These are phyloP conservation scores for Hirtodrosophila histrioides DNA, from an alignment of 2,888 invertebrate genomes.

Conservation along the genomic window DNA sequence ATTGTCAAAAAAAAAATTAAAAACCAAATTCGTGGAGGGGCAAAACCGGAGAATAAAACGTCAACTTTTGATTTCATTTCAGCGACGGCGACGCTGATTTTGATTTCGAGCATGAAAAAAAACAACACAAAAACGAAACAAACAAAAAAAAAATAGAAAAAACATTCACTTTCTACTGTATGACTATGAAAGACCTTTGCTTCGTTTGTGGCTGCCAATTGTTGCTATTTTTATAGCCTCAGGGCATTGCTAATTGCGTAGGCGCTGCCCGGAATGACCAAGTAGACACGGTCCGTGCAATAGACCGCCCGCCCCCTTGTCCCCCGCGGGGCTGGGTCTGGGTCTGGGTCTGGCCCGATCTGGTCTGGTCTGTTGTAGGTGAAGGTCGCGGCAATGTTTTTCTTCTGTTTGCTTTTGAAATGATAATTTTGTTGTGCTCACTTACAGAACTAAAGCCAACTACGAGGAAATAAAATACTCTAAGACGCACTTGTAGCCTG, in stretches of 20 bases:
- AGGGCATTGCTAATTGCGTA: conserved; percentile 72
- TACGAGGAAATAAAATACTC: neutral
- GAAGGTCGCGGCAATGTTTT: conserved; percentile 59
- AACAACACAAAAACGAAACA: neutral
- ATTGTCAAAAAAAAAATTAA: conserved; percentile 18
- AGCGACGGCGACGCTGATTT: conserved; percentile 42
- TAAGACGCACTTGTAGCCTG: neutral
- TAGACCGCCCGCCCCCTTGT: neutral
- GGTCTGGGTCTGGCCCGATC: conserved; percentile 29
- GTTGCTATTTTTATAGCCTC: conserved; percentile 56
- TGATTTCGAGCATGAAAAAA: conserved; percentile 34
- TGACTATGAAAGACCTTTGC: conserved; percentile 37
- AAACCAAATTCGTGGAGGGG: conserved; percentile 40
- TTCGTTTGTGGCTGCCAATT: conserved; percentile 36
- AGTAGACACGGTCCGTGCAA: conserved; percentile 33
- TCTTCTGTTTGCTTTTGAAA: conserved; percentile 58
- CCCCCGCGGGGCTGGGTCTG: neutral
- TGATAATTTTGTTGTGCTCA: conserved; percentile 44
- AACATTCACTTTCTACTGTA: conserved; percentile 62
- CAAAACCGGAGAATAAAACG: conserved; percentile 23
- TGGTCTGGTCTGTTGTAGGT: conserved; percentile 57
- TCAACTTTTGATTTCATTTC: conserved; percentile 62
- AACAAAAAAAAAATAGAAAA: conserved; percentile 17
- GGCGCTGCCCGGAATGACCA: conserved; percentile 70
- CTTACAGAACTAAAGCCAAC: neutral